Conservation (phyloP, 2,797 vertebrate genomes). For the Erethizon dorsatum region DNA sequence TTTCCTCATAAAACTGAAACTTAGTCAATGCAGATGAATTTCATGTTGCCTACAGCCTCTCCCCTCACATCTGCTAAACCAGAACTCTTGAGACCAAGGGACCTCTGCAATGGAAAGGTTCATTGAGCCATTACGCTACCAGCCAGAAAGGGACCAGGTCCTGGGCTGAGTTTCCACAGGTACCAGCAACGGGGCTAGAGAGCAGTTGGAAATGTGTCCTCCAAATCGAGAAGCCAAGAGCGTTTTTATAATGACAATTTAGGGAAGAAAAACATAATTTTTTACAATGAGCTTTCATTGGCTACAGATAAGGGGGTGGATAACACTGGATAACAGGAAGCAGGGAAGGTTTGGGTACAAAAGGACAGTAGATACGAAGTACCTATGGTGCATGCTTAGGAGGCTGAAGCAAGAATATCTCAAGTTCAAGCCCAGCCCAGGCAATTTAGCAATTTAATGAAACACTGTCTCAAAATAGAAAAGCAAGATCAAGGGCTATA, state of each 20-base stretch:
- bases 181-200: not conserved
- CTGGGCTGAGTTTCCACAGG: not conserved
- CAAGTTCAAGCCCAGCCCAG: not conserved
- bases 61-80: not conserved
- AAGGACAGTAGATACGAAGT: not conserved
- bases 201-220: not conserved
- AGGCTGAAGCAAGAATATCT: not conserved
- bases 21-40: not conserved
- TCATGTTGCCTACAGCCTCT: not conserved
- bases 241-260: not conserved
- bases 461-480: not conserved
- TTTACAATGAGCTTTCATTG: not conserved
- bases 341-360: not conserved
- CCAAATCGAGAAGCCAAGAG: too few species aligned
- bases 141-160: not conserved
- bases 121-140: not conserved
- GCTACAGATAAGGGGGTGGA: not conserved
- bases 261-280: not conserved
- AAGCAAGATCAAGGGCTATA: not conserved
- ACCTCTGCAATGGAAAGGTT: not conserved
- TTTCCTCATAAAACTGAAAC: conserved; percentile 37
- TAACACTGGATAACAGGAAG: not conserved
- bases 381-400: not conserved
- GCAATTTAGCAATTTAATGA: not conserved
- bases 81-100: not conserved